phyloP scores from a whole-genome alignment of 2,797 vertebrate genomes.

The Leptodactylus fallax region DNA sequence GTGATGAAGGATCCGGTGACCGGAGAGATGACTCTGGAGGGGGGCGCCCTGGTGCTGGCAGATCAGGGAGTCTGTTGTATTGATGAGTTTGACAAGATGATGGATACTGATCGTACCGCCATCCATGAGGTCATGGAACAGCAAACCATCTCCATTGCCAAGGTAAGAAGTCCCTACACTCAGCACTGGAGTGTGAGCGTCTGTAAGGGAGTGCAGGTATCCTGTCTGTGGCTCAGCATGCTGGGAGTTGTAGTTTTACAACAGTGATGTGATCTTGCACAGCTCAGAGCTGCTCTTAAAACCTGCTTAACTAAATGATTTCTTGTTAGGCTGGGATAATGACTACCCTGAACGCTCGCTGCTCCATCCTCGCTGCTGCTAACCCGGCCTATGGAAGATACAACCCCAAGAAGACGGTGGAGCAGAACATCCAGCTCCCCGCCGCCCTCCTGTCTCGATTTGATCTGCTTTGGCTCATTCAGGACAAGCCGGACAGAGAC shows the following conservation, averaged over 20 bases:
- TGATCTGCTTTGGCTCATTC: constrained; percentile 93
- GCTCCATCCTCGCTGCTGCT: constrained; percentile 90
- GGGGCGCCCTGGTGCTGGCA: constrained; percentile 88
- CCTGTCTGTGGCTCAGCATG: too few relatives aligned
- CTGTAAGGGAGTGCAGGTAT: too few relatives aligned
- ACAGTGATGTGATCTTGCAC: too few relatives aligned
- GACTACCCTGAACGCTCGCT: constrained; percentile 92
- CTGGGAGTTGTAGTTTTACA: too few relatives aligned
- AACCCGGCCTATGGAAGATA: constrained; percentile 92
- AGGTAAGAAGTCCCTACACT: constrained; percentile 78
- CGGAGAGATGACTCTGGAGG: constrained; percentile 89
- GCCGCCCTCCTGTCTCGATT: constrained; percentile 91
- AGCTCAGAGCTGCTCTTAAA: too few relatives aligned
- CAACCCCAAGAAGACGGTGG: constrained; percentile 86
- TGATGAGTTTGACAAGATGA: constrained; percentile 97
- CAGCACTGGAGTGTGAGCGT: too few relatives aligned
- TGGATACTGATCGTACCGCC: constrained; percentile 87
- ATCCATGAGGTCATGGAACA: constrained; percentile 98
- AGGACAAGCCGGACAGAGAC: constrained; percentile 88
- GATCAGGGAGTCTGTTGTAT: constrained; percentile 93
- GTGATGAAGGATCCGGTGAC: constrained; percentile 88
- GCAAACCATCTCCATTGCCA: constrained; percentile 94
- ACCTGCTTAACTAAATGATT: too few relatives aligned
- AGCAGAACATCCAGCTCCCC: constrained; percentile 92
- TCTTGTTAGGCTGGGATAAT: constrained; percentile 85